phyloP scores from a whole-genome alignment of 2,113 vertebrate genomes.

The Syngnathus floridae region DNA sequence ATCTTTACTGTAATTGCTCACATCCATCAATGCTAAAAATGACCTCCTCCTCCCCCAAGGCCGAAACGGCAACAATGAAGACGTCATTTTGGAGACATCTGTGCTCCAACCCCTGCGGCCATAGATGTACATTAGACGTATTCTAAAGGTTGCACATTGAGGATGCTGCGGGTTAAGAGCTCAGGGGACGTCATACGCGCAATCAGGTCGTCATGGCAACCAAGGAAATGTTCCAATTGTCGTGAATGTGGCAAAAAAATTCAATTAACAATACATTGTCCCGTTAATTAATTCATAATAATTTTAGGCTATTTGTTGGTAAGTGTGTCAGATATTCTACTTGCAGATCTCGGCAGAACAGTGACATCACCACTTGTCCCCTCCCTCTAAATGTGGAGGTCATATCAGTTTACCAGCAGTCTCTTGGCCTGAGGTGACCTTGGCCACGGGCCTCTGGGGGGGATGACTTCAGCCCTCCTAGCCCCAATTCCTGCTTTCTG shows the following conservation, averaged over 20 bases:
- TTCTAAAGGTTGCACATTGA: background rate
- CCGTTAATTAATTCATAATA: too few species aligned
- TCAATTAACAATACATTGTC: too few species aligned
- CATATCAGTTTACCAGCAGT: conserved; percentile 10
- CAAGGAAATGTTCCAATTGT: background rate
- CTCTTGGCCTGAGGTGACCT: conserved; percentile 24
- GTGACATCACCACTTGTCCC: conserved; percentile 13
- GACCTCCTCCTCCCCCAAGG: conserved; percentile 7
- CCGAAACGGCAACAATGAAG: background rate
- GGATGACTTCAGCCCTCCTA: conserved; percentile 45
- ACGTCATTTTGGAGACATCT: background rate
- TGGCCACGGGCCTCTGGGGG: conserved; percentile 25
- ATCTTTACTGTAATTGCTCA: conserved; percentile 23
- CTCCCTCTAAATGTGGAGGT: conserved; percentile 13
- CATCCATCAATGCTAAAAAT: conserved; percentile 16
- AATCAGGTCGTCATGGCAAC: background rate
- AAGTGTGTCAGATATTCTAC: background rate
- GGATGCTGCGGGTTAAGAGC: background rate
- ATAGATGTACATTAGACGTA: background rate
- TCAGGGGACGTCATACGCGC: background rate
- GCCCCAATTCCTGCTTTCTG: conserved; percentile 18
- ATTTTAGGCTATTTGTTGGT: background rate
- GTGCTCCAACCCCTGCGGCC: background rate
- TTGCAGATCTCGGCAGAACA: background rate
- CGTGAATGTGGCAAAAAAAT: background rate